Evolutionary conservation across 1,140 invertebrate genomes (phyloP).

Genomic region (Oryzaephilus surinamensis): DNA sequence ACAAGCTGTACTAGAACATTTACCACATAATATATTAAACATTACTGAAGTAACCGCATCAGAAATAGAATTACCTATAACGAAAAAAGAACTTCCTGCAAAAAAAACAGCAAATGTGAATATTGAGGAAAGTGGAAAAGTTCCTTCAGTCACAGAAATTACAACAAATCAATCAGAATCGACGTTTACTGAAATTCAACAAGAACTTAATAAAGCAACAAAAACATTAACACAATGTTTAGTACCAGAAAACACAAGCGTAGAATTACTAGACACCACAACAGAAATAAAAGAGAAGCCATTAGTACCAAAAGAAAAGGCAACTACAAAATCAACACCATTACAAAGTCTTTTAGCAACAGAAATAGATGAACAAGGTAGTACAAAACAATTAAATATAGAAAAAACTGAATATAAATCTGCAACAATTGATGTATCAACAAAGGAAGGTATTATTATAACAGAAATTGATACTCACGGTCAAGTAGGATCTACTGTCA

Average conservation of each 20-base stretch:
- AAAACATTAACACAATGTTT: slow-evolving; percentile 26
- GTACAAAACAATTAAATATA: slow-evolving; percentile 18
- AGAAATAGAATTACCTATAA: slow-evolving; percentile 37
- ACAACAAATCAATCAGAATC: slow-evolving; percentile 12
- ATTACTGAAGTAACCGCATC: slow-evolving; percentile 34
- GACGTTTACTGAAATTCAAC: slow-evolving; percentile 12
- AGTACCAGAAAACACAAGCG: slow-evolving; percentile 19
- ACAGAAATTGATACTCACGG: slow-evolving; percentile 40
- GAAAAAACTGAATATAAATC: slow-evolving; percentile 28
- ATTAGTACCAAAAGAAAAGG: slow-evolving; percentile 33
- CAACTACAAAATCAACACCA: slow-evolving; percentile 32
- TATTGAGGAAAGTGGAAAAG: slow-evolving; percentile 32
- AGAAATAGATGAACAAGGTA: slow-evolving; percentile 38
- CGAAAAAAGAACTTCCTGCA: slow-evolving; percentile 30
- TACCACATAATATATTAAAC: slow-evolving; percentile 27
- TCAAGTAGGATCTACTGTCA: slow-evolving; percentile 37
- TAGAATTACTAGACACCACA: slow-evolving; percentile 19
- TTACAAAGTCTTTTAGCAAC: slow-evolving; percentile 38
- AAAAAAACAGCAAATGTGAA: slow-evolving; percentile 26
- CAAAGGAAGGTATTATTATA: slow-evolving; percentile 38
- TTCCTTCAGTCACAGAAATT: not conserved
- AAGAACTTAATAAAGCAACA: slow-evolving; percentile 5
- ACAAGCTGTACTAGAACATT: slow-evolving; percentile 21
- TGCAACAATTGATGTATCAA: slow-evolving; percentile 36
- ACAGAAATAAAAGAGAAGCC: slow-evolving; percentile 17